A percentile compares a stretch with the other conserved stretches of the same genome.
These are phyloP conservation scores for Neofelis nebulosa DNA, from an alignment of 2,113 vertebrate genomes.

Conservation along the genomic window DNA sequence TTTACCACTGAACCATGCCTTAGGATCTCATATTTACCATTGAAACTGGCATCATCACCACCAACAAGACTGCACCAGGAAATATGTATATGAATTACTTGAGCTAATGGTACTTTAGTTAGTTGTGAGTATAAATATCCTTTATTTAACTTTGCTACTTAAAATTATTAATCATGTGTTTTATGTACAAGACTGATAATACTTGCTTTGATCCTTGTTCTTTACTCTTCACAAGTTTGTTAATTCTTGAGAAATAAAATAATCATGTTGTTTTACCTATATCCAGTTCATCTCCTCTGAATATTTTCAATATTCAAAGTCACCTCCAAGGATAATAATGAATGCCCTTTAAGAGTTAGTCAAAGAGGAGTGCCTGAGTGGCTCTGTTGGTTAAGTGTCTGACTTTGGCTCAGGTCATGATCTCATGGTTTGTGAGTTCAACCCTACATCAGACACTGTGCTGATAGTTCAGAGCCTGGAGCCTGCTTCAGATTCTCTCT, in stretches of 20 bases:
- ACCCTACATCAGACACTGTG: too few relatives aligned
- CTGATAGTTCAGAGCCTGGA: too few relatives aligned
- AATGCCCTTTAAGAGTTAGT: background rate
- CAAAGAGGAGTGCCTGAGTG: background rate
- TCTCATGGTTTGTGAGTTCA: too few relatives aligned
- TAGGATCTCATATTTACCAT: background rate
- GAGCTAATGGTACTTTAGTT: background rate
- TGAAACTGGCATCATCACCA: background rate
- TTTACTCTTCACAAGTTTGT: background rate
- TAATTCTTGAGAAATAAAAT: background rate
- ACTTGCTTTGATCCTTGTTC: background rate
- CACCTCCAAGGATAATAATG: background rate
- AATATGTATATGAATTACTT: background rate
- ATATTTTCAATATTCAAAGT: background rate
- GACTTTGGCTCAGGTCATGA: too few relatives aligned
- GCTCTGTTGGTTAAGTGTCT: too few relatives aligned
- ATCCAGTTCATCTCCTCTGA: background rate
- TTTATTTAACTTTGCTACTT: background rate
- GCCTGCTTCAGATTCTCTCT: too few relatives aligned
- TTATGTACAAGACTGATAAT: background rate
- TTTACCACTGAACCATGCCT: background rate
- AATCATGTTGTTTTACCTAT: background rate
- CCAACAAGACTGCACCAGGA: background rate
- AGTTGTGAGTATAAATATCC: background rate
- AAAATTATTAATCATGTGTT: background rate